Percentiles rank a stretch among this genome's conserved stretches.
phyloP scores from a whole-genome alignment of 2,888 invertebrate genomes.

The Clitarchus hookeri region DNA sequence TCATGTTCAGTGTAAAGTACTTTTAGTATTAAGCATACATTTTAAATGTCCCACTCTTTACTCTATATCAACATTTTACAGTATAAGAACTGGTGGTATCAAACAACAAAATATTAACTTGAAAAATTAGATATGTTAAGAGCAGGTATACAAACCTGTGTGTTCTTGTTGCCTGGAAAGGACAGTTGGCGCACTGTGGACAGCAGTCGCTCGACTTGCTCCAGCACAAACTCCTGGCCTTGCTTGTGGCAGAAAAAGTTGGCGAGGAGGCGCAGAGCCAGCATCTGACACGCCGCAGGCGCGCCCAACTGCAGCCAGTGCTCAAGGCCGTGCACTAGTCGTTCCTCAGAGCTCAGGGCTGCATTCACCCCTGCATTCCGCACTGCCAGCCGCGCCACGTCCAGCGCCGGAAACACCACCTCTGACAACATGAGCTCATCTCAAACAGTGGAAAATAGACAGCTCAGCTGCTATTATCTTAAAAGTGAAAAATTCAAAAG shows the following conservation, averaged over 20 bases:
- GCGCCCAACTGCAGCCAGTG: constrained; percentile 55
- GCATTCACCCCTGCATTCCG: constrained; percentile 68
- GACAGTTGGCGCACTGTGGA: constrained; percentile 60
- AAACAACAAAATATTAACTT: too few relatives aligned
- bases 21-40: too few relatives aligned
- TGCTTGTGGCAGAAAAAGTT: constrained; percentile 77
- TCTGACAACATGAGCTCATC: constrained; percentile 54
- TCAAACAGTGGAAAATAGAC: too few relatives aligned
- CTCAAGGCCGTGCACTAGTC: constrained; percentile 44
- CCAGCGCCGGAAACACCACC: constrained; percentile 85
- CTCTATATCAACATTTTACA: too few relatives aligned
- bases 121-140: too few relatives aligned
- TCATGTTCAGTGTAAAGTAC: too few relatives aligned
- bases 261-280: constrained; percentile 75
- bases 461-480: too few relatives aligned
- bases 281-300: constrained; percentile 73
- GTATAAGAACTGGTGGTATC: too few relatives aligned
- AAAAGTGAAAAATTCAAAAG: too few relatives aligned
- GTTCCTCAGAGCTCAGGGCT: constrained; percentile 56
- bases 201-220: constrained; percentile 62
- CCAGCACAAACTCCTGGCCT: constrained; percentile 67
- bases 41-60: too few relatives aligned
- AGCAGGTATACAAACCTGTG: constrained; percentile 59
- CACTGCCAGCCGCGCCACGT: constrained; percentile 82
- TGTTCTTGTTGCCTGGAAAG: constrained; percentile 62